Conservation (phyloP, 2,888 invertebrate species). For the Archips xylosteana region DNA sequence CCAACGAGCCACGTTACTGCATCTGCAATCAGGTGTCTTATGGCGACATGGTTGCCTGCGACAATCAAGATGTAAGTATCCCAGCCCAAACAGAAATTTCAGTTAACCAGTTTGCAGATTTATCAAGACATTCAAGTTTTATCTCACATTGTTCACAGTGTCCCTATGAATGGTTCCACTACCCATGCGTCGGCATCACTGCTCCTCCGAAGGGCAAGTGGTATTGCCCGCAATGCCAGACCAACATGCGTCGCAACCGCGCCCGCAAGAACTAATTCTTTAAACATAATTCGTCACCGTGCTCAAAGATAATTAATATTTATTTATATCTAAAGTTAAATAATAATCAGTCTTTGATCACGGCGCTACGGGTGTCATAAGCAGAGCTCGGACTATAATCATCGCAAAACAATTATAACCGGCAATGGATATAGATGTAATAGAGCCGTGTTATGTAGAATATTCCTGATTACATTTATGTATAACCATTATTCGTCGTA, state of each 20-base stretch:
- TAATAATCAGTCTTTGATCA: too few species aligned
- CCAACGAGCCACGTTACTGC: constrained; percentile 97
- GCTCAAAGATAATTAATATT: neutral
- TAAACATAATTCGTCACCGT: neutral
- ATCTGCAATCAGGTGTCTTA: constrained; percentile 99
- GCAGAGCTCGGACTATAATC: too few species aligned
- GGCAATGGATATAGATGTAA: too few species aligned
- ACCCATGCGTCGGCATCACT: constrained; percentile 98
- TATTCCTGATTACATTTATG: too few species aligned
- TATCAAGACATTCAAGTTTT: too few species aligned
- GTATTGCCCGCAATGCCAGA: constrained; percentile 98
- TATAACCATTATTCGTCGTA: too few species aligned
- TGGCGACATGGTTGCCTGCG: constrained; percentile 99
- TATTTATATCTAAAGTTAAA: neutral
- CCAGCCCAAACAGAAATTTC: neutral
- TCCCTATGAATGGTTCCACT: constrained; percentile 99
- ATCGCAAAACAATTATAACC: too few species aligned
- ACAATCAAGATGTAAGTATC: constrained; percentile 95
- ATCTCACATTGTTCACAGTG: constrained; percentile 87
- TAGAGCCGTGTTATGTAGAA: too few species aligned
- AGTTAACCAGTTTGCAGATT: neutral
- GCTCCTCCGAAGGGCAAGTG: constrained; percentile 99
- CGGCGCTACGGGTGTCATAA: too few species aligned
- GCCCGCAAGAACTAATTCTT: constrained; percentile 89
- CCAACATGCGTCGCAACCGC: constrained; percentile 92